Base-by-base conservation (phyloP, 2,113 vertebrate genomes). In the Nematolebias whitei region DNA sequence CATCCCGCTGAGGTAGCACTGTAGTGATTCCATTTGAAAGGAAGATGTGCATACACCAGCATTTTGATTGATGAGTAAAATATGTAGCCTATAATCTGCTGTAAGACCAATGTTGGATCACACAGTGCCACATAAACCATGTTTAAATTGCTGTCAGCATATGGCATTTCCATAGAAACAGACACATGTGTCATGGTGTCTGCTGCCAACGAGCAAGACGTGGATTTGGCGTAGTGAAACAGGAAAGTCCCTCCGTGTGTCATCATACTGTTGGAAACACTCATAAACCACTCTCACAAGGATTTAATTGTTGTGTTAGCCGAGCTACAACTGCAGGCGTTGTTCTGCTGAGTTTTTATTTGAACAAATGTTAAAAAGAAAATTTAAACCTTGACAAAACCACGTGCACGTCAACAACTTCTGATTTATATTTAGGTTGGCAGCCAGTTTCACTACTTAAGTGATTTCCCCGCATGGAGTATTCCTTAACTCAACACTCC, bases 21-120 rank as follows among this genome's bases (percentile, higher is more conserved):
- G 55, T 56, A 73, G 54, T 68, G 41, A 24, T 70, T 84, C 71
- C 74, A 84, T 82, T 71, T 66, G 61, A 78, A 75, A 60, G 53
- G 45, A 40, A 51, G 66, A 69, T 66, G 59, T 68, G 70, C 61
- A 4, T 5, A n/a, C 48, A 59, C 32, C 57, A 60, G 68, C 65
- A 59, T 71, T 61, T 48, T 88, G 83, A 89, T 82, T 79, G 83
- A 90, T 86, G 87, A 84, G 58, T 39, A 45, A 85, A 71, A 80
- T 72, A 43, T 63, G 59, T 49, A 73, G 71, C 67, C 71, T 81
- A 66, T 79, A 83, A 83, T 88, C 79, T 86, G 55, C 63, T 18
- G 45, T 70, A 64, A 63, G 78, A 77, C 69, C 40, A 38, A 84
- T 48, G 60, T 24, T 63, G 68, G 67, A 76, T 88, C 60, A 40